Evolutionary conservation across 2,888 invertebrate genomes (phyloP), one percentile per base, ranked within the genome.

Genomic region (Acanthosoma haemorrhoidale): DNA sequence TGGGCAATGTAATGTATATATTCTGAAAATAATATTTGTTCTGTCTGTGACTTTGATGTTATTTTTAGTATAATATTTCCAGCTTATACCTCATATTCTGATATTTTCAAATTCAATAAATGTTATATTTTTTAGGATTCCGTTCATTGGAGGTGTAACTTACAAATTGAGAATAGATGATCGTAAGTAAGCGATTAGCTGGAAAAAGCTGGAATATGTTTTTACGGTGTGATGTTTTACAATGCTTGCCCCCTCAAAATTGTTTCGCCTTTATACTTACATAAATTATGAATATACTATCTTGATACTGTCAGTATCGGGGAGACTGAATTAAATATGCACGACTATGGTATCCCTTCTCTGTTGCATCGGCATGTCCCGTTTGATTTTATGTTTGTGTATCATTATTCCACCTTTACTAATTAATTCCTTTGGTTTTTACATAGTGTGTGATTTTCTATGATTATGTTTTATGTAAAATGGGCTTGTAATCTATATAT

Each of bases 41-140:
- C n/a, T n/a, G n/a, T n/a, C n/a, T n/a, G n/a, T n/a, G n/a, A n/a
- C n/a, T n/a, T n/a, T n/a, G n/a, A n/a, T n/a, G n/a, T n/a, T n/a
- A n/a, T n/a, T n/a, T n/a, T n/a, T n/a, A n/a, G n/a, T n/a, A n/a
- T n/a, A n/a, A n/a, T n/a, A n/a, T n/a, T n/a, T n/a, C n/a, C 25
- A 13, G 5, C 25, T 25, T 51, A 25, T 21, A 11, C 32, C 32
- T 32, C 32, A 32, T 32, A 32, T 32, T 32, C 25, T 21, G 21
- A 4, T 8, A 4, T 29, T 51, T 51, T 9, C 51, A 51, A 32
- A 51, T 5, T 25, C 6, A 51, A 25, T 51, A 25, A 25, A 51
- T n/a, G 29, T 51, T 51, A 51, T n/a, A n/a, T 51, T 51, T 51
- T 51, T n/a, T 51, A 51, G 51, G 51, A 51, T 25, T 25, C 21